These are phyloP conservation scores for Falco naumanni DNA, from an alignment of 2,797 vertebrate genomes.

Conservation along the genomic window DNA sequence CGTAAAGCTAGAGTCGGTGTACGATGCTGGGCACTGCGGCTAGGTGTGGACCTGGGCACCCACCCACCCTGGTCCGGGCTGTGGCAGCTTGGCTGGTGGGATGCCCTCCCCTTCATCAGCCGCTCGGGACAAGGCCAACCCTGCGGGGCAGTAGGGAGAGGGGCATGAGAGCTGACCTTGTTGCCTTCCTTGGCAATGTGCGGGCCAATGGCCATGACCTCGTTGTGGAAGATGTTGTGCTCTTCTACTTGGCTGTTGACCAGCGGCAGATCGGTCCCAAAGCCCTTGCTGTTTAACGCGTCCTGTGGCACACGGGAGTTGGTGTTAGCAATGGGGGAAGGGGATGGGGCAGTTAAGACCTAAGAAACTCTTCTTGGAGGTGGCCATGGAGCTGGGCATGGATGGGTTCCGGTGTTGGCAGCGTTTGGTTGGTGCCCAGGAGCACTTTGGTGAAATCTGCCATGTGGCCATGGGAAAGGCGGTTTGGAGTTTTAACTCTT, in stretches of 20 bases:
- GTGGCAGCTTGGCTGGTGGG: background rate
- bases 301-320: conserved; percentile 72
- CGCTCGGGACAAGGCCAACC: fast-evolving
- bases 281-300: conserved; percentile 84
- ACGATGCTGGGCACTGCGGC: fast-evolving
- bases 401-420: background rate
- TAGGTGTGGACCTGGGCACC: background rate
- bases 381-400: background rate
- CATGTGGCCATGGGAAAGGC: background rate
- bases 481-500: background rate
- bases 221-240: conserved; percentile 96
- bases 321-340: fast-evolving
- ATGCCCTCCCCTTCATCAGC: background rate
- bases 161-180: conserved; percentile 75
- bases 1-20: fast-evolving
- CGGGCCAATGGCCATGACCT: conserved; percentile 93
- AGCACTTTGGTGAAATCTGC: background rate
- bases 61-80: background rate
- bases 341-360: fast-evolving
- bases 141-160: background rate
- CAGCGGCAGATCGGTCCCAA: conserved; percentile 89
- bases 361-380: background rate
- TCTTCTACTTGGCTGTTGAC: conserved; percentile 93
- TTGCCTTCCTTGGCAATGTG: conserved; percentile 81
- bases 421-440: fast-evolving